Evolutionary conservation across 2,113 vertebrate genomes (phyloP).

Genomic region (Oncorhynchus nerka): DNA sequence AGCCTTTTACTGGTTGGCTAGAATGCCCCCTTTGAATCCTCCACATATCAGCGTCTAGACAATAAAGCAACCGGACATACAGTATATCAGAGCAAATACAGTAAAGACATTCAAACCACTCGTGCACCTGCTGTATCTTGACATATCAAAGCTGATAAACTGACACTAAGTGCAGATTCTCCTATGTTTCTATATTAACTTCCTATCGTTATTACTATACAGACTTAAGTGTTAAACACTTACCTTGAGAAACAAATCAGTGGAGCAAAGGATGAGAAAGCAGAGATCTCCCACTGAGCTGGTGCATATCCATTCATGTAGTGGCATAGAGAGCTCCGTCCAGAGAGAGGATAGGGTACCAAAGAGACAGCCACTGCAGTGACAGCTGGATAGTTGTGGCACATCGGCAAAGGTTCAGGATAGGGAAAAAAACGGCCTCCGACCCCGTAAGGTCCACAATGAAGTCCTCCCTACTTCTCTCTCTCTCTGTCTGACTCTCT

Average conservation of each 20-base stretch:
- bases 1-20: constrained; percentile 27
- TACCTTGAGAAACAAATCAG: constrained; percentile 72
- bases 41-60: constrained; percentile 22
- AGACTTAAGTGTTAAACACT: constrained; percentile 32
- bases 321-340: constrained; percentile 44
- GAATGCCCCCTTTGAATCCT: constrained; percentile 37
- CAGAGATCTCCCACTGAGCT: constrained; percentile 60
- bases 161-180: not conserved
- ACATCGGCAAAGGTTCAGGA: constrained; percentile 65
- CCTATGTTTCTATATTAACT: not conserved
- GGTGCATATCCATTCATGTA: constrained; percentile 56
- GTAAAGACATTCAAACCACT: not conserved
- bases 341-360: constrained; percentile 56
- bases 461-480: constrained; percentile 35
- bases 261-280: constrained; percentile 66
- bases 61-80: not conserved
- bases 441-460: constrained; percentile 50
- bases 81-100: not conserved
- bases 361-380: constrained; percentile 59
- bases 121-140: not conserved
- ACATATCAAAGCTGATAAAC: not conserved
- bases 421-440: constrained; percentile 49
- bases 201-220: not conserved
- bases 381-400: constrained; percentile 70
- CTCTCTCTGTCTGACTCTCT: constrained; percentile 12